Base-by-base conservation (phyloP, 2,888 invertebrate genomes). In the Geotrupes spiniger region DNA sequence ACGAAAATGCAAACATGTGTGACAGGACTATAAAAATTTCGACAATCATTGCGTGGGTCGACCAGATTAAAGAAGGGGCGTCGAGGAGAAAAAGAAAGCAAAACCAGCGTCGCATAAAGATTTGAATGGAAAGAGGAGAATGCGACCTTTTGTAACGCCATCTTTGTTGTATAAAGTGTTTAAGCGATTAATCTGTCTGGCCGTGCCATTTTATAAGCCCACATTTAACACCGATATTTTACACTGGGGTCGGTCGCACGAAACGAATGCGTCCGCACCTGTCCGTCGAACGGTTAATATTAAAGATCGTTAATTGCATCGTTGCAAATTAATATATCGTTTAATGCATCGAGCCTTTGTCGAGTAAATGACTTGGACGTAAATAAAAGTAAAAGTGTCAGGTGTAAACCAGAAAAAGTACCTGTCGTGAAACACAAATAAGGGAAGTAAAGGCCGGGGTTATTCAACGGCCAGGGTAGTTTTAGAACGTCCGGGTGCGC, bases 1-100 rank as follows among this genome's bases (percentile, higher is more conserved):
- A 29, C 38, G 26, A 52, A 52, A 52, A 52, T 52, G 52, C 46
- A 46, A 52, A 52, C 52, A 52, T 49, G 36, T 52, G 44, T 40
- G 26, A 25, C 11, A 39, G 37, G 40, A 29, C 40, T 39, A 51
- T 52, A 52, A 49, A 49, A 52, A 42, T 49, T 49, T 49, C 49
- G 42, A 39, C 49, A 43, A 43, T 48, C 49, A 31, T 41, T 36
- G 49, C 47, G 52, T 52, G 52, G 52, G 52, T 49, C 49, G 49
- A 46, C 29, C 40, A 31, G 46, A 41, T 46, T 46, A 46, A 36
- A 33, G 36, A 36, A 46, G 41, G 46, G 27, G 36, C 33, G 46
- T 25, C 14, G 14, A 17, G 31, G 14, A 40, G 14, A 46, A 14
- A 40, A 46, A 27, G 16, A 46, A 40, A 40, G 46, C 36, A 46